Conservation (phyloP, 2,797 vertebrate species). For the Pelobates cultripes region DNA sequence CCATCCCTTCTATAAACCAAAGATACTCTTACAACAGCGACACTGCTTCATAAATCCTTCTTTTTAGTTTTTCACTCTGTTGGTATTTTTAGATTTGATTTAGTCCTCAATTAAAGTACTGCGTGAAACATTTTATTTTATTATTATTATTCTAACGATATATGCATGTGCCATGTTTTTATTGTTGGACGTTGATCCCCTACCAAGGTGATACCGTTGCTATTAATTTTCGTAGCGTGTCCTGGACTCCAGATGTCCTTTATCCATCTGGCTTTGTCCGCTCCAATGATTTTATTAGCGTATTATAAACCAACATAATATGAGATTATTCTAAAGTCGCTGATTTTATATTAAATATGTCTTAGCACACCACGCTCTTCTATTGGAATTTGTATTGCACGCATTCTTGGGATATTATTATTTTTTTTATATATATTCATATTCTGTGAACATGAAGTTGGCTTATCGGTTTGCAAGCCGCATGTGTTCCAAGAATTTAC, state of each 20-base stretch:
- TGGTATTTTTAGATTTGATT: no score
- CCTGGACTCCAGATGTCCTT: slow-evolving; percentile 20
- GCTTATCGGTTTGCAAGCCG: no score
- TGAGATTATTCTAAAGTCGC: neutral
- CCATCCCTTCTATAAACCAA: no score
- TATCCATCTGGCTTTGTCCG: slow-evolving; percentile 3
- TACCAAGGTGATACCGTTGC: neutral
- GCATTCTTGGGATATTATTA: neutral
- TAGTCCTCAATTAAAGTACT: no score
- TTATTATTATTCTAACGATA: no score
- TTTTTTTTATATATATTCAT: neutral
- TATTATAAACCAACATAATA: neutral
- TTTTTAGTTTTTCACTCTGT: no score
- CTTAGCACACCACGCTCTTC: neutral
- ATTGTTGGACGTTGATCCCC: no score
- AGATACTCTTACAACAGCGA: no score
- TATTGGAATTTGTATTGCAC: neutral
- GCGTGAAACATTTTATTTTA: no score
- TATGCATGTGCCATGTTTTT: no score
- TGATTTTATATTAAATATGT: slow-evolving; percentile 1
- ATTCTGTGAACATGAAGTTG: neutral
- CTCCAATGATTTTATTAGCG: slow-evolving; percentile 1
- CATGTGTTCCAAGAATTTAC: no score
- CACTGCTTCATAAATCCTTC: no score
- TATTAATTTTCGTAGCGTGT: neutral